phyloP scores from a whole-genome alignment of 2,888 invertebrate genomes.

The Eilema sororculum region DNA sequence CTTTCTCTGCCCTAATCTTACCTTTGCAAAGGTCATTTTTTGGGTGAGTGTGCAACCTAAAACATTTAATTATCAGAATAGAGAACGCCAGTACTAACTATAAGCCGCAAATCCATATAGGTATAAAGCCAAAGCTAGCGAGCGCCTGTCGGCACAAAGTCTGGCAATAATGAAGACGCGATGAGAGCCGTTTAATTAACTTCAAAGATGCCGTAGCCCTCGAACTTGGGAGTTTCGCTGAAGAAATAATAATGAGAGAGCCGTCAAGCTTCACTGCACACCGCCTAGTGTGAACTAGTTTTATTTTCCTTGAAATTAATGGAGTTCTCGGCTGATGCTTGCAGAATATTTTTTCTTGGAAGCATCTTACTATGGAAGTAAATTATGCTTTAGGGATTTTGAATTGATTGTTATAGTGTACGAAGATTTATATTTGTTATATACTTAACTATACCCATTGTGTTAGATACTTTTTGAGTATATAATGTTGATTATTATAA shows the following conservation, averaged over 20 bases:
- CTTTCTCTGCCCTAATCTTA: too few relatives aligned
- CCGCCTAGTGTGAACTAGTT: constrained; percentile 44
- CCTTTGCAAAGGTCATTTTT: neutral
- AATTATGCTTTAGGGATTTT: too few relatives aligned
- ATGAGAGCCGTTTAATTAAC: constrained; percentile 79
- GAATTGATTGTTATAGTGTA: too few relatives aligned
- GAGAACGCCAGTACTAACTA: constrained; percentile 13
- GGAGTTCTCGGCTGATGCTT: constrained; percentile 22
- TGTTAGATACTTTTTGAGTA: too few relatives aligned
- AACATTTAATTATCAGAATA: constrained; percentile 1
- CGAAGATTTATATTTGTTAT: too few relatives aligned
- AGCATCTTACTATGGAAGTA: neutral
- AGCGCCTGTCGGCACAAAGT: constrained; percentile 39
- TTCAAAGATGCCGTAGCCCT: constrained; percentile 70
- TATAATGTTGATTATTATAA: too few relatives aligned
- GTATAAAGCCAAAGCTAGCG: constrained; percentile 32
- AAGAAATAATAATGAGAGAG: constrained; percentile 74
- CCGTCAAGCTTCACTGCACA: constrained; percentile 40
- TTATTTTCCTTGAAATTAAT: constrained; percentile 42
- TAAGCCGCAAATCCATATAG: constrained; percentile 21
- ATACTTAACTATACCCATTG: too few relatives aligned
- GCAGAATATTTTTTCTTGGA: constrained; percentile 6
- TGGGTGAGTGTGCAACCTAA: neutral
- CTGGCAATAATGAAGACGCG: constrained; percentile 75
- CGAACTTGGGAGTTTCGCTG: constrained; percentile 65